phyloP scores from a whole-genome alignment of 1,140 invertebrate genomes.

The Drosophila busckii region DNA sequence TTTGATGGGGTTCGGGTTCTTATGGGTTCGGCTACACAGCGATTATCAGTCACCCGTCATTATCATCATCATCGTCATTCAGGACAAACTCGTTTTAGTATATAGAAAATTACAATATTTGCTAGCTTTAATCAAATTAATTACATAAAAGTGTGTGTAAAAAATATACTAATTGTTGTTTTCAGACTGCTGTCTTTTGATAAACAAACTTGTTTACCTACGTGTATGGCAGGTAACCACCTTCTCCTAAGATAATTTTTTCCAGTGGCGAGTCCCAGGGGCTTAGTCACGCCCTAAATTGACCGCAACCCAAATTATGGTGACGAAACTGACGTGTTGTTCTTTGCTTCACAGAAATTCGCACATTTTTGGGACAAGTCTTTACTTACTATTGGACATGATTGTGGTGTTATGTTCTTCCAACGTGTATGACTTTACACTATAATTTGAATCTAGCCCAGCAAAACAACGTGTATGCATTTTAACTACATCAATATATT shows the following conservation, averaged over 20 bases:
- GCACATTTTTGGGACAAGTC: conserved; percentile 25
- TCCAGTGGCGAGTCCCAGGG: too few relatives aligned
- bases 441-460: conserved; percentile 31
- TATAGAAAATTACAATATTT: conserved; percentile 20
- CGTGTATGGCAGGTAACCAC: conserved; percentile 13
- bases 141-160: conserved; percentile 19
- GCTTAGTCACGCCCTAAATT: conserved; percentile 16
- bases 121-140: conserved; percentile 29
- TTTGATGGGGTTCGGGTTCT: too few relatives aligned
- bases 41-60: too few relatives aligned
- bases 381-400: conserved; percentile 1
- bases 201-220: conserved; percentile 21
- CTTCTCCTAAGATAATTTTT: too few relatives aligned
- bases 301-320: conserved; percentile 28
- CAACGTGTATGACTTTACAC: conserved; percentile 9
- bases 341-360: conserved; percentile 16
- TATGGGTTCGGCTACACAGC: too few relatives aligned
- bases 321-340: background rate
- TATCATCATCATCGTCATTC: too few relatives aligned
- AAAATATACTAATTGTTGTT: conserved; percentile 8
- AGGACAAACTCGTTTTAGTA: too few relatives aligned
- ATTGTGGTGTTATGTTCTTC: conserved; percentile 13
- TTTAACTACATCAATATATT: too few relatives aligned
- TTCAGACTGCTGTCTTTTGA: too few relatives aligned
- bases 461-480: conserved; percentile 15